These are phyloP conservation scores for Oxygymnocypris stewartii DNA, from an alignment of 2,113 vertebrate species.

Conservation along the genomic window DNA sequence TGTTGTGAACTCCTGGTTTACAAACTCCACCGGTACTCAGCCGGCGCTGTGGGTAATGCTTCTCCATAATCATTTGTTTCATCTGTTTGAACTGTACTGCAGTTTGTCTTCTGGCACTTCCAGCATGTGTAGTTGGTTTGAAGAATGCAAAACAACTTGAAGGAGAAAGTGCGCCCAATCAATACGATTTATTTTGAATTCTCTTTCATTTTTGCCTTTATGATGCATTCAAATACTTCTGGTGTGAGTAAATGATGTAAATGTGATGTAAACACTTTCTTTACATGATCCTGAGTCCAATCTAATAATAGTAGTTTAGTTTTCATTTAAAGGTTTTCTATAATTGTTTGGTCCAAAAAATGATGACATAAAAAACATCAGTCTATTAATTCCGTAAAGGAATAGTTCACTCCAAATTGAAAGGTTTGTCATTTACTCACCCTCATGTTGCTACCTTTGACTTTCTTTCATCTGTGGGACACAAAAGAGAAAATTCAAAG, in stretches of 20 bases:
- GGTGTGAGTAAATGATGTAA: slow-evolving; percentile 19
- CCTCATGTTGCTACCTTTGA: neutral
- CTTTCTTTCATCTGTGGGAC: neutral
- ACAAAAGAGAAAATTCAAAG: neutral
- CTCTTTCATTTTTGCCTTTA: slow-evolving; percentile 39
- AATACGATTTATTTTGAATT: slow-evolving; percentile 41
- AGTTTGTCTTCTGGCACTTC: slow-evolving; percentile 50
- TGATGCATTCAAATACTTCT: slow-evolving; percentile 4
- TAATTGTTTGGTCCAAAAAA: slow-evolving; percentile 16
- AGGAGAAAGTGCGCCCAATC: slow-evolving; percentile 24
- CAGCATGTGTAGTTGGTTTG: slow-evolving; percentile 63
- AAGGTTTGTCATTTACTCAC: neutral
- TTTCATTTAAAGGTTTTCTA: neutral
- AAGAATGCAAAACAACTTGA: slow-evolving; percentile 50
- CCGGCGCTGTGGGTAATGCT: neutral
- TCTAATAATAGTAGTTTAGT: slow-evolving; percentile 16
- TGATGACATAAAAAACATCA: neutral
- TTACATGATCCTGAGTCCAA: neutral
- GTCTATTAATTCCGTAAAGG: neutral
- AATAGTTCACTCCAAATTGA: neutral
- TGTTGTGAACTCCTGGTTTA: slow-evolving; percentile 54
- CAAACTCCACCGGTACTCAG: slow-evolving; percentile 55
- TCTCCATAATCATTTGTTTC: slow-evolving; percentile 1
- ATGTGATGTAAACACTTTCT: neutral
- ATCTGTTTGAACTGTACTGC: slow-evolving; percentile 2